A percentile compares a stretch with the other conserved stretches of the same genome.
These are phyloP conservation scores for Leontopithecus rosalia DNA, from an alignment of 2,797 vertebrate genomes.

Conservation along the genomic window DNA sequence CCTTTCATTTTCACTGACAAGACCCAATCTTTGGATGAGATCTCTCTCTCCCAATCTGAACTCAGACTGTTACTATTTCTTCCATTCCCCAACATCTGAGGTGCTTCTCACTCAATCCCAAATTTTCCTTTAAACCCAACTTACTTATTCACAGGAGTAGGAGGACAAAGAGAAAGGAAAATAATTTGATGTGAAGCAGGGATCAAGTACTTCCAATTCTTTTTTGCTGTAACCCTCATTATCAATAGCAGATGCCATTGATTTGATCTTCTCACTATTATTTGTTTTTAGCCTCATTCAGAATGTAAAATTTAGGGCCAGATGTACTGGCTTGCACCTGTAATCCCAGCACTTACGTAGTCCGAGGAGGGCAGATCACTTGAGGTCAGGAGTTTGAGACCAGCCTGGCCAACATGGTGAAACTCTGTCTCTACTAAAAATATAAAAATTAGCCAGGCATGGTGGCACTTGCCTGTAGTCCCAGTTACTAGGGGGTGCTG, in stretches of 20 bases:
- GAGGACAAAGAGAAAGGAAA: slow-evolving; percentile 7
- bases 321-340: neutral
- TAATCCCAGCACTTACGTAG: neutral
- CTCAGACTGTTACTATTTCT: neutral
- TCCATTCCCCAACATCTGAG: neutral
- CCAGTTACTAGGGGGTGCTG: neutral
- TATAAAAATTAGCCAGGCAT: accelerated
- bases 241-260: neutral
- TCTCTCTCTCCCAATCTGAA: neutral
- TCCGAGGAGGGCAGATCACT: neutral
- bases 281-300: neutral
- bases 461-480: neutral
- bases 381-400: neutral
- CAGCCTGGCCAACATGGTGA: neutral
- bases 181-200: neutral
- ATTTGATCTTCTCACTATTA: neutral
- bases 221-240: neutral
- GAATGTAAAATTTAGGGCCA: neutral
- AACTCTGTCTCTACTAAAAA: neutral
- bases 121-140: neutral
- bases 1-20: neutral
- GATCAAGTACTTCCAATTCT: neutral
- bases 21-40: neutral
- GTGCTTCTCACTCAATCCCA: neutral
- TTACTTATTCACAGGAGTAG: neutral